Evolutionary conservation across 1,140 invertebrate species (phyloP).

Genomic region (Drosophila punjabiensis): DNA sequence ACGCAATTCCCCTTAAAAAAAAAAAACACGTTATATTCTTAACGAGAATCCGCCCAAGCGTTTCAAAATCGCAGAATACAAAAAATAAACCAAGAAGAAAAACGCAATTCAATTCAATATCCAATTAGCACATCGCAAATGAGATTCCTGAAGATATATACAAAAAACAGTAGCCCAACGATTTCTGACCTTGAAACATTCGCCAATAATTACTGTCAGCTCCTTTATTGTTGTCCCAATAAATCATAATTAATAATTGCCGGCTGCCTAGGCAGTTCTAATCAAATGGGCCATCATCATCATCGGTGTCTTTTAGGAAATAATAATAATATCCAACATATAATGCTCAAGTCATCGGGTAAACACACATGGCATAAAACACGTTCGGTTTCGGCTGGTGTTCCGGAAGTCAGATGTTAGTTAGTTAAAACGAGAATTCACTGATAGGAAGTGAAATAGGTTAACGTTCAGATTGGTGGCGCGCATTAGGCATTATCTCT

Average conservation of each 20-base stretch:
- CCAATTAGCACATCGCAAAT: constrained; percentile 46
- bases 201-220: constrained; percentile 36
- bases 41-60: constrained; percentile 28
- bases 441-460: constrained; percentile 78
- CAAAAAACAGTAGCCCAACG: constrained; percentile 20
- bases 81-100: constrained; percentile 20
- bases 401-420: constrained; percentile 53
- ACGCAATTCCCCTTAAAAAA: constrained; percentile 19
- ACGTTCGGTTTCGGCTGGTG: constrained; percentile 50
- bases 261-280: constrained; percentile 38
- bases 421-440: constrained; percentile 60
- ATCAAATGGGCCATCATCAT: constrained; percentile 58
- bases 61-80: constrained; percentile 26
- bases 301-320: constrained; percentile 34
- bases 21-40: constrained; percentile 17
- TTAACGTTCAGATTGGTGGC: constrained; percentile 66
- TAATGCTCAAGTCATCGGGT: constrained; percentile 48
- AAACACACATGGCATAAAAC: constrained; percentile 68
- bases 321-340: constrained; percentile 24
- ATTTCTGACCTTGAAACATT: constrained; percentile 25
- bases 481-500: constrained; percentile 52
- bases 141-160: constrained; percentile 30
- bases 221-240: constrained; percentile 43
- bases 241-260: constrained; percentile 52
- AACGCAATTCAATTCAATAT: constrained; percentile 11